Evolutionary conservation across 2,113 vertebrate genomes (phyloP).

Genomic region (Nettapus auritus): DNA sequence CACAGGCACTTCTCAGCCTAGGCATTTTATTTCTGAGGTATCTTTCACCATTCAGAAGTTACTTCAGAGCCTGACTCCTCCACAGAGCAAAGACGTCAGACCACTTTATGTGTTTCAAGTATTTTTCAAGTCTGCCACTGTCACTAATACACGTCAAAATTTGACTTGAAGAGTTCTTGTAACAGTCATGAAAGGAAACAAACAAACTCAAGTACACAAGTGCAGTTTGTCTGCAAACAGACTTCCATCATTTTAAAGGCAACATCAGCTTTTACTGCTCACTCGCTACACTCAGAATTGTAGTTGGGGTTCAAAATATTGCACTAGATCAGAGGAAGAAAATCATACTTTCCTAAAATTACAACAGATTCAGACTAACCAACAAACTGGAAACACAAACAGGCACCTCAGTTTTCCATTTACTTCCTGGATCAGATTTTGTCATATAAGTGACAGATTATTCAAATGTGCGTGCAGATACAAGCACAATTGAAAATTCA

Average conservation of each 20-base stretch:
- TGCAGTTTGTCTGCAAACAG: background rate
- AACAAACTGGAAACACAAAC: background rate
- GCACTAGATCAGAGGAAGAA: background rate
- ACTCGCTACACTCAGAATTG: background rate
- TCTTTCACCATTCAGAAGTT: background rate
- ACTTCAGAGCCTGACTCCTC: background rate
- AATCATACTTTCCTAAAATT: background rate
- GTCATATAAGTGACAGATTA: background rate
- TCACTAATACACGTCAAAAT: background rate
- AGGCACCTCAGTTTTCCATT: accelerated
- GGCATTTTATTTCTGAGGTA: background rate
- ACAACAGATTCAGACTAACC: background rate
- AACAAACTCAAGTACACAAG: background rate
- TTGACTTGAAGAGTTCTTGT: background rate
- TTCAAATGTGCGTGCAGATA: background rate
- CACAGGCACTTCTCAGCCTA: background rate
- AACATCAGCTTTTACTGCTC: background rate
- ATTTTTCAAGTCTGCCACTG: background rate
- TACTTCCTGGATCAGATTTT: background rate
- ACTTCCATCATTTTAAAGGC: background rate
- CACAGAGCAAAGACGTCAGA: background rate
- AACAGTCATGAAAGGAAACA: background rate
- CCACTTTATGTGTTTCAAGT: background rate
- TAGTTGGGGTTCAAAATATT: background rate
- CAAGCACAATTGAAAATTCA: background rate